Evolutionary conservation across 2,113 vertebrate genomes (phyloP).

Genomic region (Paradoxurus hermaphroditus): DNA sequence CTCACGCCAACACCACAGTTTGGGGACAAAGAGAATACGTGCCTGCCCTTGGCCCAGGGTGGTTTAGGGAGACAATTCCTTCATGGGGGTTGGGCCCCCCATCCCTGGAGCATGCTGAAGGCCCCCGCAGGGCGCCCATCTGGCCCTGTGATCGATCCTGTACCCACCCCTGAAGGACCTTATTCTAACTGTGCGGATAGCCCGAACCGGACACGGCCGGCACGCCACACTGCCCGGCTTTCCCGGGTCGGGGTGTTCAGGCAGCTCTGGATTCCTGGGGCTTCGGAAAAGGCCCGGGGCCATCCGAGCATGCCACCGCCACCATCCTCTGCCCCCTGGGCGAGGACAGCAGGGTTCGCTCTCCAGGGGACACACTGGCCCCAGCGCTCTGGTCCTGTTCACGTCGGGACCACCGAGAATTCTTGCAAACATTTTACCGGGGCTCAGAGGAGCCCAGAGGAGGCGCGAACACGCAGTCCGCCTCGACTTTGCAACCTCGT

Average conservation of each 20-base stretch:
- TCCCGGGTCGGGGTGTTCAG: not conserved
- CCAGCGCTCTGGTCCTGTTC: not conserved
- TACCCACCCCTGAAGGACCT: not conserved
- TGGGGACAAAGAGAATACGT: not conserved
- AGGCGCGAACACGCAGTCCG: not conserved
- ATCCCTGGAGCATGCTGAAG: not conserved
- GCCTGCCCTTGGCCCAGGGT: not conserved
- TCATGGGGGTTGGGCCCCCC: not conserved
- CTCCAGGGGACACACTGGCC: not conserved
- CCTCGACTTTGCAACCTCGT: not conserved
- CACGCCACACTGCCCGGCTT: not conserved
- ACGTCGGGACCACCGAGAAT: not conserved
- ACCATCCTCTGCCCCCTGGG: not conserved
- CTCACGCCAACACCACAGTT: not conserved
- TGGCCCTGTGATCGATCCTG: not conserved
- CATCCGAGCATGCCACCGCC: not conserved
- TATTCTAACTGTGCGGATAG: not conserved
- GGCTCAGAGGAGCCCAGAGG: not conserved
- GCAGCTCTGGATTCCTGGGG: not conserved
- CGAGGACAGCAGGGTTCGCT: not conserved
- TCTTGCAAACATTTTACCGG: not conserved
- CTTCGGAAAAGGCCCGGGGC: not conserved
- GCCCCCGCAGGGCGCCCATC: not conserved
- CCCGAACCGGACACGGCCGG: not conserved
- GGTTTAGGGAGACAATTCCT: not conserved